Evolutionary conservation across 2,888 invertebrate genomes (phyloP), one percentile per base, ranked within the genome.

Genomic region (Drosophila pseudotakahashii): DNA sequence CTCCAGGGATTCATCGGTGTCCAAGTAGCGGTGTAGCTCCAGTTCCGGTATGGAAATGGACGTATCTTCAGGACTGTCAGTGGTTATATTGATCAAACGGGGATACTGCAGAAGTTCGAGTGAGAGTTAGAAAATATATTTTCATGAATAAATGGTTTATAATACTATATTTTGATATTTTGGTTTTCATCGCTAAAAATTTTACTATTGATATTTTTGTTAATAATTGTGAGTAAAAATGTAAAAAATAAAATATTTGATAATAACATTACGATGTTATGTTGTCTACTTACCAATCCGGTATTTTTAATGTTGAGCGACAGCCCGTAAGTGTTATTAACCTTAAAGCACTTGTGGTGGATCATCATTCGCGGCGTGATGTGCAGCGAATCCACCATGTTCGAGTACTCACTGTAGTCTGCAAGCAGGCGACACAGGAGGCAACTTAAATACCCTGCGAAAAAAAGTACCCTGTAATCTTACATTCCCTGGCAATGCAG

Each of bases 41-140:
- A 51, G 14, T n/a, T 75, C 47, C 0, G 42, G 26, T 16, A 78
- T 61, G 0, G 53, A 7, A 7, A 79, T 58, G 1, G 73, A 53
- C 0, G 79, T 84, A 47, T 89, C 90, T 16, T 10, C 52, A 0
- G 77, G 64, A 73, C 89, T 89, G 55, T 90, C 90, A 3, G 89
- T 86, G 10, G 50, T 63, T 5, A 79, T 52, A 11, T 50, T 30
- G 5, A 90, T 57, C 14, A 52, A 52, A 0, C 90, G 88, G 1
- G 89, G 81, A 61, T 79, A 84, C 90, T 61, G 30, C 26, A 26
- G 3, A 19, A 19, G 19, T 19, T 19, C 19, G 19, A 19, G 2
- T 19, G 19, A 19, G 19, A 3, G 19, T 19, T 19, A 3, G 19
- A 19, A 19, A 26, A 26, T 26, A 26, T 26, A 26, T 26, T 6